phyloP scores from a whole-genome alignment of 2,888 invertebrate species.

The Campopleginae sp. region DNA sequence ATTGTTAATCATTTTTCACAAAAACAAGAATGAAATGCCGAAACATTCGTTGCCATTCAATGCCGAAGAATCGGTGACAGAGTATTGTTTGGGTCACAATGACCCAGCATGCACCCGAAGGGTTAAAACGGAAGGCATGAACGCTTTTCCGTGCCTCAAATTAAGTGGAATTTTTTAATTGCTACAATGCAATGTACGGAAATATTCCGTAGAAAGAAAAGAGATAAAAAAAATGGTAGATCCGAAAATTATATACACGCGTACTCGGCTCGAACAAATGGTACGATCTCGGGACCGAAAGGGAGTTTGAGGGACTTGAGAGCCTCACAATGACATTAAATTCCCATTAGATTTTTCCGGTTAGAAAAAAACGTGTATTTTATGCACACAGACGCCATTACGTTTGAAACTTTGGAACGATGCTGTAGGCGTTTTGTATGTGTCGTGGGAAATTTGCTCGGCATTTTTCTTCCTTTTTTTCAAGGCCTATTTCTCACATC shows the following conservation, averaged over 20 bases:
- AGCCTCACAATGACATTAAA: constrained; percentile 74
- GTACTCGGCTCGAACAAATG: constrained; percentile 6
- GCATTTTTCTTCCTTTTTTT: not conserved
- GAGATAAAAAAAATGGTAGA: not conserved
- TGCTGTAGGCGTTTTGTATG: constrained; percentile 2
- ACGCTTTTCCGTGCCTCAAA: not conserved
- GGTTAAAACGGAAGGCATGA: too few species aligned
- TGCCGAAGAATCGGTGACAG: too few species aligned
- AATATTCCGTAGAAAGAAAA: not conserved
- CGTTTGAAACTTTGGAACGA: not conserved
- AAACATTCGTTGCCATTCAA: too few species aligned
- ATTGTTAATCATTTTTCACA: too few species aligned
- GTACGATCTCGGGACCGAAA: not conserved
- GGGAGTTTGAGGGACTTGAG: constrained; percentile 45
- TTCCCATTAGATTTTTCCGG: constrained; percentile 73
- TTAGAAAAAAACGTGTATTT: constrained; percentile 52
- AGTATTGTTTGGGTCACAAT: too few species aligned
- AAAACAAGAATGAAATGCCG: too few species aligned
- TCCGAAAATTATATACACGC: constrained; percentile 10
- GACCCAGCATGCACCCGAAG: too few species aligned
- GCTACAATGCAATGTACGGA: not conserved
- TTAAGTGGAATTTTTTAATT: not conserved
- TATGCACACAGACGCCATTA: constrained; percentile 1
- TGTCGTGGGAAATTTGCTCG: constrained; percentile 51
- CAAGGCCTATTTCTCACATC: constrained; percentile 10